Evolutionary conservation across 2,797 vertebrate species (phyloP), one percentile per base, ranked within the genome.

Genomic region (Alfaro cultratus): DNA sequence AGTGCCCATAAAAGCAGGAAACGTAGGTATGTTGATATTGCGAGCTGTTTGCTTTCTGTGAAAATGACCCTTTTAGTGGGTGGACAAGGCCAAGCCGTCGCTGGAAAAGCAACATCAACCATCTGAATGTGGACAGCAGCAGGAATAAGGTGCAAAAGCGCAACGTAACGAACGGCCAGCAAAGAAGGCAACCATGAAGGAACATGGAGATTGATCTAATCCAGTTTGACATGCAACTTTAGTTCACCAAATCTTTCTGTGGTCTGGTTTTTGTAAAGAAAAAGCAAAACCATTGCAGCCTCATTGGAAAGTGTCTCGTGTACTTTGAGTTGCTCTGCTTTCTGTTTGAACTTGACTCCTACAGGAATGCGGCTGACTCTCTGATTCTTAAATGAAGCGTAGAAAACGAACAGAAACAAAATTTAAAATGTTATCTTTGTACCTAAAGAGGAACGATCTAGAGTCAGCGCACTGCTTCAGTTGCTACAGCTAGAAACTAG

Each of bases 21-120:
- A 45, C 15, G 11, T 51, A 18, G 71, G 43, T 55, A 41, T 36
- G 45, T 76, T 73, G 73, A 74, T 86, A 71, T 60, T 15, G 47
- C 2, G 55, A 81, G 31, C 18, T n/a, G 39, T 55, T 76, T 73
- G 74, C 45, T 68, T 68, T 39, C 26, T 39, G 68, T 49, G 31
- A 80, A 71, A 29, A 21, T 75, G 34, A 81, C 21, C 31, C 73
- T 86, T 80, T 88, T 74, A 46, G 79, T n/a, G 0, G 36, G 31
- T 34, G 80, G 36, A 11, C 0, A 12, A 68, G 29, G 36, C 29
- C 43, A 2, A 6, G 29, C 49, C 29, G 43, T 46, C 39, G 39
- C 51, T 67, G 18, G 0, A 36, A 34, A 70, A 67, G 79, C 7
- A 78, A 51, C 1, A 57, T 53, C 73, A 41, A 29, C 5, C 16